These are phyloP conservation scores for Papilio polyxenes DNA, from an alignment of 1,140 invertebrate genomes.

Conservation along the genomic window DNA sequence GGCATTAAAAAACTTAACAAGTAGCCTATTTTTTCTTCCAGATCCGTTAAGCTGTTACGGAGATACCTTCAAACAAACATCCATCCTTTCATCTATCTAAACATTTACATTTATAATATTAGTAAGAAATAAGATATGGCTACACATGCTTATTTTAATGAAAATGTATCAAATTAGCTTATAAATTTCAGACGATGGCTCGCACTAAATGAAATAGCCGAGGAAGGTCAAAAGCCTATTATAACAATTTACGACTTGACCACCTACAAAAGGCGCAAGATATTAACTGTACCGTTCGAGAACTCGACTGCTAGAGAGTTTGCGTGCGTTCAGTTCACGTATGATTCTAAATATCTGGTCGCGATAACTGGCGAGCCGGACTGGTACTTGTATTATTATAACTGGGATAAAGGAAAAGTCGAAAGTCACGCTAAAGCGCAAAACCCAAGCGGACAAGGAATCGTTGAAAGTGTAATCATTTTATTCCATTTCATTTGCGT, in stretches of 20 bases:
- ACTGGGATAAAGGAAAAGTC: constrained; percentile 92
- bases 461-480: constrained; percentile 68
- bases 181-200: constrained; percentile 80
- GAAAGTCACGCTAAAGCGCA: constrained; percentile 87
- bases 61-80: no score
- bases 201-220: constrained; percentile 75
- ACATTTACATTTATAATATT: no score
- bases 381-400: constrained; percentile 90
- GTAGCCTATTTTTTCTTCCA: no score
- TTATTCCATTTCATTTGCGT: constrained; percentile 28
- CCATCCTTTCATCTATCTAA: no score
- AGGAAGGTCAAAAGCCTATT: constrained; percentile 78
- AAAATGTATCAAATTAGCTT: no score
- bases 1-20: no score
- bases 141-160: no score
- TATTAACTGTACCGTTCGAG: constrained; percentile 82
- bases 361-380: constrained; percentile 90
- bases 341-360: constrained; percentile 88
- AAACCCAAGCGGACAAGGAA: constrained; percentile 82
- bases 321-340: constrained; percentile 88
- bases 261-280: constrained; percentile 83
- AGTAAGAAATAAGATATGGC: no score
- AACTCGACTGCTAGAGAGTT: constrained; percentile 82
- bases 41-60: no score
- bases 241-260: constrained; percentile 85